Evolutionary conservation across 2,113 vertebrate genomes (phyloP).

Genomic region (Neotoma lepida): DNA sequence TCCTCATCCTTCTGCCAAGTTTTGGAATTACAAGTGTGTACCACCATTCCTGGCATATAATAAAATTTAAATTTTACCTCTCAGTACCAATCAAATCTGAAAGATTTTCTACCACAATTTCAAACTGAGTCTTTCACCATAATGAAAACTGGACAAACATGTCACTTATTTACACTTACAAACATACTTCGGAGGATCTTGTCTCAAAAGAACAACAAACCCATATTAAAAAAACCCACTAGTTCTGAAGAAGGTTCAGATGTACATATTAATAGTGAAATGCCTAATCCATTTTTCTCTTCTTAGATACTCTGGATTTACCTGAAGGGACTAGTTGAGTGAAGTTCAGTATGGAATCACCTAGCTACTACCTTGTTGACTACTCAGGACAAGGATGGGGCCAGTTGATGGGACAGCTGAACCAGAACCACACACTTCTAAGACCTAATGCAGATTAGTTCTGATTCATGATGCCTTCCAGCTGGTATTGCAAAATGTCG

Average conservation of each 20-base stretch:
- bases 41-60: not conserved
- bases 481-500: constrained; percentile 79
- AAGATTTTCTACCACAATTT: not conserved
- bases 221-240: not conserved
- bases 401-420: constrained; percentile 82
- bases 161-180: not conserved
- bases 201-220: too few species aligned
- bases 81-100: constrained; percentile 27
- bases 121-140: not conserved
- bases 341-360: constrained; percentile 89
- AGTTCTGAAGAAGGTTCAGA: not conserved
- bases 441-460: constrained; percentile 86
- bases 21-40: not conserved
- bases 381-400: constrained; percentile 87
- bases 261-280: not conserved
- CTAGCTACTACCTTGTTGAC: constrained; percentile 89
- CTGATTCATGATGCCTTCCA: constrained; percentile 89
- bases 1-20: not conserved
- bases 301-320: constrained; percentile 83
- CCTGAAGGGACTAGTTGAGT: constrained; percentile 84
- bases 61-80: constrained; percentile 42
- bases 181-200: not conserved
- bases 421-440: constrained; percentile 86
- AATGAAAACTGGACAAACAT: not conserved
- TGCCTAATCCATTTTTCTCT: not conserved